These are phyloP conservation scores for Notothenia rossii DNA, from an alignment of 2,113 vertebrate genomes.

Conservation along the genomic window DNA sequence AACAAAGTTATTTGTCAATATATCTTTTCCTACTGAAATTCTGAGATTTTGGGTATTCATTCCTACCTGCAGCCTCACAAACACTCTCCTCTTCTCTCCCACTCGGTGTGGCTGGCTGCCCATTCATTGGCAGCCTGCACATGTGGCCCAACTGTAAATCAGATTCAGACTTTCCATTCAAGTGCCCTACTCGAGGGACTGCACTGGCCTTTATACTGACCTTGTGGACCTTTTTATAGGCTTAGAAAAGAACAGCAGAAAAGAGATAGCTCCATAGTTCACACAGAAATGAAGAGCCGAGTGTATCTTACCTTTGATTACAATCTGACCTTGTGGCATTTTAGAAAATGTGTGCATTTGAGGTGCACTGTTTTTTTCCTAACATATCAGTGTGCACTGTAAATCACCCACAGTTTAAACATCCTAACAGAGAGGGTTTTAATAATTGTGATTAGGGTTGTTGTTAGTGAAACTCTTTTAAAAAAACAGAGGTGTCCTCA, in stretches of 20 bases:
- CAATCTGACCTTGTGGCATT: slow-evolving; percentile 76
- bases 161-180: slow-evolving; percentile 81
- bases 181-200: slow-evolving; percentile 75
- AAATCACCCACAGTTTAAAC: slow-evolving; percentile 54
- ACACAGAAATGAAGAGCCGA: slow-evolving; percentile 64
- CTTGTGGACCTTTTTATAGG: slow-evolving; percentile 78
- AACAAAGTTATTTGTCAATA: slow-evolving; percentile 3
- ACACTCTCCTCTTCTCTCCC: slow-evolving; percentile 47
- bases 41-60: slow-evolving; percentile 36
- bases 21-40: slow-evolving; percentile 8
- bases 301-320: slow-evolving; percentile 76
- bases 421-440: slow-evolving; percentile 30
- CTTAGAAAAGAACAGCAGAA: slow-evolving; percentile 72
- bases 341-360: slow-evolving; percentile 62
- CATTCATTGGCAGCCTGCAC: slow-evolving; percentile 74
- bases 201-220: slow-evolving; percentile 77
- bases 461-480: slow-evolving; percentile 35
- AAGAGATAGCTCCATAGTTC: slow-evolving; percentile 60
- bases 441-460: slow-evolving; percentile 40
- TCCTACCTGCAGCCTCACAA: slow-evolving; percentile 58
- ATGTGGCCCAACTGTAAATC: slow-evolving; percentile 80
- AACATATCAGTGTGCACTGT: slow-evolving; percentile 31
- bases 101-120: slow-evolving; percentile 66
- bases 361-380: slow-evolving; percentile 27
- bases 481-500: slow-evolving; percentile 29